Conservation (phyloP, 1,140 invertebrate species). For the Triops cancriformis region DNA sequence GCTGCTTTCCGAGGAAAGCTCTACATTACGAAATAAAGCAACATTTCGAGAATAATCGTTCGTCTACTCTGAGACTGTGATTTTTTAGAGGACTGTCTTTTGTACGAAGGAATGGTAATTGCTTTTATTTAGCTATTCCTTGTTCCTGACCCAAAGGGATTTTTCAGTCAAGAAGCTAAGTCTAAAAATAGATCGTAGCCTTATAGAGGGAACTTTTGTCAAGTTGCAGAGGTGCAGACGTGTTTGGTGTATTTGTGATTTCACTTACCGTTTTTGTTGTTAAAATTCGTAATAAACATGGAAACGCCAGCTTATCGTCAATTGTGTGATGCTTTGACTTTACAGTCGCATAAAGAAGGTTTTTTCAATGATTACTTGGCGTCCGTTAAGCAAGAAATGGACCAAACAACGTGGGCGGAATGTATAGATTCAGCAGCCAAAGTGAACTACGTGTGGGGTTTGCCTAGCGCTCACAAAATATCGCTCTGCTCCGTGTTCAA, state of each 20-base stretch:
- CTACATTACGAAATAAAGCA: constrained; percentile 28
- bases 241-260: neutral
- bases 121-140: neutral
- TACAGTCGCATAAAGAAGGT: constrained; percentile 25
- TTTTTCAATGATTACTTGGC: constrained; percentile 26
- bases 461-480: neutral
- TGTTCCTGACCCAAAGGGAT: neutral
- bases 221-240: neutral
- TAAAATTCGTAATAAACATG: neutral
- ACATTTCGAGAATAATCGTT: too few relatives aligned
- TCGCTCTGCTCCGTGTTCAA: neutral
- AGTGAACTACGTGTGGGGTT: neutral
- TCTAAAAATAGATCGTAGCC: neutral
- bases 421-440: constrained; percentile 10
- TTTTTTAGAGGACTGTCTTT: neutral
- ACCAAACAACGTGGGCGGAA: constrained; percentile 1
- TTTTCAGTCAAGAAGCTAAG: neutral
- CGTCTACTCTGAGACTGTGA: neutral
- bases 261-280: neutral
- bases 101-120: too few relatives aligned
- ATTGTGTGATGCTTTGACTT: constrained; percentile 22
- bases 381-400: constrained; percentile 17
- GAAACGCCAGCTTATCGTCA: constrained; percentile 13
- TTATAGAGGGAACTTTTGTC: neutral
- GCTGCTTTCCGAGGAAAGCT: constrained; percentile 62